Base-by-base conservation (phyloP, 2,797 vertebrate species). In the Acomys russatus region DNA sequence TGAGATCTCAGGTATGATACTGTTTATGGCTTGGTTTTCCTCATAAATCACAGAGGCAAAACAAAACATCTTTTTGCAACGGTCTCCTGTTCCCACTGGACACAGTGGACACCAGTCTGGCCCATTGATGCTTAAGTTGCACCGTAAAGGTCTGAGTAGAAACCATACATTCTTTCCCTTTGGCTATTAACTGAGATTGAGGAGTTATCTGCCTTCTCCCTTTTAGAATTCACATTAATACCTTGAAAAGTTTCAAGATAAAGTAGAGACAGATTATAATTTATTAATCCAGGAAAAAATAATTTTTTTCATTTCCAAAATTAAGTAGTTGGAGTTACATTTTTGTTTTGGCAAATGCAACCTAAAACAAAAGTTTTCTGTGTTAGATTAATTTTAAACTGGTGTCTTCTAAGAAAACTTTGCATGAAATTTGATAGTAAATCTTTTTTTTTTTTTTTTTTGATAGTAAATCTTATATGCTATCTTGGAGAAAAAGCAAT, bases 301-400 rank as follows among this genome's bases (percentile, higher is more conserved):
- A 78, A 92, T 92, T 94, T 11, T 30, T 85, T 92, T 93, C 33
- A 68, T 84, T 93, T 54, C 44, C n/a, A 91, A 91, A 97, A 78
- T 86, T 63, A 96, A 91, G 64, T 87, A 61, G 44, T 76, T 61
- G 38, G 44, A 61, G 10, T 74, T 71, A 96, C 78, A 78, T 92
- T 77, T 97, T 95, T 88, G 33, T 95, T 97, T 95, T 94, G 28
- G n/a, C 87, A 96, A 95, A 88, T 85, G 71, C 4, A 94, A 76
- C 61, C 38, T 35, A 84, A 71, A 95, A 94, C 56, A 79, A 76
- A 95, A 88, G 73, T 90, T 73, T 97, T 80, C 54, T 94, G 0
- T 63, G 6, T 95, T 92, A 85, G 38, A 70, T 84, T 83, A 64
- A 54, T 90, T 94, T 92, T 93, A 93, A 96, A 94, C 38, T 77